Conservation (phyloP, 2,888 invertebrate genomes). For the Pristionchus entomophagus region DNA sequence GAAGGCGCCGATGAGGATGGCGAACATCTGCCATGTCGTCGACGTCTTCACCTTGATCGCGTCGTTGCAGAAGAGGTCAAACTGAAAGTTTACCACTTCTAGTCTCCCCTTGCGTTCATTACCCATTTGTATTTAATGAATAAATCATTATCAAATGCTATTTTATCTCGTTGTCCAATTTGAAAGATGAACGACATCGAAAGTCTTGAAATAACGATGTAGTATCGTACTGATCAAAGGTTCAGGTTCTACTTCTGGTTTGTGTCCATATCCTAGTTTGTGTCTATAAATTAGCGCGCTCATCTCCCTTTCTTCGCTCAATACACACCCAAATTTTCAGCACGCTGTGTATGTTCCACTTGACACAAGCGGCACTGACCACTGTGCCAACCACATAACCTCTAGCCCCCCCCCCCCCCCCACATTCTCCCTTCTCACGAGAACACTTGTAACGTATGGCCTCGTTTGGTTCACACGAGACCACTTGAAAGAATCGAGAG, state of each 20-base stretch:
- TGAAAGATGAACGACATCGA: too few species aligned
- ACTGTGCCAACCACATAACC: too few species aligned
- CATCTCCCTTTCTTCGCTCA: neutral
- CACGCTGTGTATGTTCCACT: neutral
- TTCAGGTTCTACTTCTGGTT: too few species aligned
- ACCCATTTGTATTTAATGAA: too few species aligned
- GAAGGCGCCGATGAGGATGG: constrained; percentile 68
- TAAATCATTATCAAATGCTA: too few species aligned
- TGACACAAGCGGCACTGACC: neutral
- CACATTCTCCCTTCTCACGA: neutral
- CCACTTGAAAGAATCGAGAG: neutral
- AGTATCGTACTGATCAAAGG: too few species aligned
- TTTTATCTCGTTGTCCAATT: too few species aligned
- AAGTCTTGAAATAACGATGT: too few species aligned
- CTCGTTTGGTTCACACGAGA: neutral
- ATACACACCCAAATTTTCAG: neutral
- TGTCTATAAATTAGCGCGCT: neutral
- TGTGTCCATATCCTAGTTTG: neutral
- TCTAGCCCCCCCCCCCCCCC: too few species aligned
- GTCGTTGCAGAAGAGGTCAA: constrained; percentile 57
- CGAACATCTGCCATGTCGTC: constrained; percentile 69
- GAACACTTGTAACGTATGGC: neutral
- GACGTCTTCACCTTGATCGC: constrained; percentile 59
- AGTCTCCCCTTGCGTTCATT: neutral
- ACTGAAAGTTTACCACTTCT: constrained; percentile 52